Percentiles rank a stretch among this genome's conserved stretches.
phyloP scores from a whole-genome alignment of 1,140 invertebrate species.

The Drosophila melanogaster region DNA sequence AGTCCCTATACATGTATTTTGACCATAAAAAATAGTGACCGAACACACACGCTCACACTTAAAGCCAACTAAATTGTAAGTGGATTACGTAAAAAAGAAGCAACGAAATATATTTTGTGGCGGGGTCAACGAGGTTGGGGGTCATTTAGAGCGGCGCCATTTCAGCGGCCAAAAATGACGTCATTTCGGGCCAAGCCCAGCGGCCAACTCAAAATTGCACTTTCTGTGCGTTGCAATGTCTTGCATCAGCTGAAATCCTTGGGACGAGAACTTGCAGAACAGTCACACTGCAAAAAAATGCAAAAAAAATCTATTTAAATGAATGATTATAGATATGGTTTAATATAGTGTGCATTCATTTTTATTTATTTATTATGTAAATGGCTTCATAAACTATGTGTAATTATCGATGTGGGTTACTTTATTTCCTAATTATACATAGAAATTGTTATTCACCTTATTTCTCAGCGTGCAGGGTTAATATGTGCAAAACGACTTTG shows the following conservation, averaged over 20 bases:
- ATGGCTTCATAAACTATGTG: background rate
- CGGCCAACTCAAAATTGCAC: constrained; percentile 47
- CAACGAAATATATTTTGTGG: constrained; percentile 15
- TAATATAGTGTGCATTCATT: no score
- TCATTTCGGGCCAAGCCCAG: constrained; percentile 26
- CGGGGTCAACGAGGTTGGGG: constrained; percentile 8
- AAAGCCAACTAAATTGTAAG: constrained; percentile 50
- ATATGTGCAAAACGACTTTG: constrained; percentile 11
- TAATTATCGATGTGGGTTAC: background rate
- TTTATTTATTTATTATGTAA: background rate
- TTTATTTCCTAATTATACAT: no score
- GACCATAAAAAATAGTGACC: constrained; percentile 27
- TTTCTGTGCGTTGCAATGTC: constrained; percentile 38
- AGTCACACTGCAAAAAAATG: constrained; percentile 1
- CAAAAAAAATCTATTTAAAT: no score
- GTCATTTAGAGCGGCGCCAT: constrained; percentile 25
- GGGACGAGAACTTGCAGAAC: background rate
- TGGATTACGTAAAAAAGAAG: constrained; percentile 66
- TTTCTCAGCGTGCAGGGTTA: constrained; percentile 12
- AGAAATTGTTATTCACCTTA: background rate
- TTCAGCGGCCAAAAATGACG: constrained; percentile 43
- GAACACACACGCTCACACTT: background rate
- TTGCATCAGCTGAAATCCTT: constrained; percentile 37
- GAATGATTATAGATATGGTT: no score
- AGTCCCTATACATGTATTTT: constrained; percentile 12